Evolutionary conservation across 2,113 vertebrate species (phyloP).

Genomic region (Colaptes auratus): DNA sequence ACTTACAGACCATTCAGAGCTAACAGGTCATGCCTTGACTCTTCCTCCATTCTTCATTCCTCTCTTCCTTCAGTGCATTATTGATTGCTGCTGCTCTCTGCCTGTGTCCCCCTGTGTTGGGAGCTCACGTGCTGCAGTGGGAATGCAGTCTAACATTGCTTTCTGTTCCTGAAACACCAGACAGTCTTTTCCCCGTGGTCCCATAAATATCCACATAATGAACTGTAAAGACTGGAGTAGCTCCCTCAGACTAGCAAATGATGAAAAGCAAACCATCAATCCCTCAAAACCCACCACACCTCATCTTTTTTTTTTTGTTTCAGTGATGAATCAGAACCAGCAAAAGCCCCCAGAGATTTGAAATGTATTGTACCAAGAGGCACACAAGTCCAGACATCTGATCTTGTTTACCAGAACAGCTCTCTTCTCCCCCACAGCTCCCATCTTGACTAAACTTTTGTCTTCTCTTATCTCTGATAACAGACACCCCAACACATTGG

Average conservation of each 20-base stretch:
- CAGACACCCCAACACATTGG: rapidly evolving
- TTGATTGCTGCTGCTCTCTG: not conserved
- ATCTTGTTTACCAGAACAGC: not conserved
- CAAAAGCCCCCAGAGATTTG: not conserved
- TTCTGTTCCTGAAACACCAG: not conserved
- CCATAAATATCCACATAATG: not conserved
- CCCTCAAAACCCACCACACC: not conserved
- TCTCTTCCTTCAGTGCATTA: not conserved
- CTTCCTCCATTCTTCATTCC: not conserved
- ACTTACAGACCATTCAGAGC: not conserved
- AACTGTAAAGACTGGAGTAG: not conserved
- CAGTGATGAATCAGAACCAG: not conserved
- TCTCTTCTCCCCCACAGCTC: not conserved
- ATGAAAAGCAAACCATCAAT: not conserved
- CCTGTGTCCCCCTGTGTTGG: not conserved
- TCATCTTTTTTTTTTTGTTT: not conserved
- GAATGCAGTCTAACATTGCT: rapidly evolving
- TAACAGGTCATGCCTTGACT: not conserved
- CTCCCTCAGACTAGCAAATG: not conserved
- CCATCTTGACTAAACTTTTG: too few species aligned
- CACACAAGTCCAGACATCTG: not conserved
- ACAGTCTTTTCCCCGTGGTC: not conserved
- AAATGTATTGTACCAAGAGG: not conserved
- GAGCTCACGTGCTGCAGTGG: rapidly evolving
- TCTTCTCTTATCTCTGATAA: not conserved